Evolutionary conservation across 2,113 vertebrate species (phyloP).

Genomic region (Procavia capensis): DNA sequence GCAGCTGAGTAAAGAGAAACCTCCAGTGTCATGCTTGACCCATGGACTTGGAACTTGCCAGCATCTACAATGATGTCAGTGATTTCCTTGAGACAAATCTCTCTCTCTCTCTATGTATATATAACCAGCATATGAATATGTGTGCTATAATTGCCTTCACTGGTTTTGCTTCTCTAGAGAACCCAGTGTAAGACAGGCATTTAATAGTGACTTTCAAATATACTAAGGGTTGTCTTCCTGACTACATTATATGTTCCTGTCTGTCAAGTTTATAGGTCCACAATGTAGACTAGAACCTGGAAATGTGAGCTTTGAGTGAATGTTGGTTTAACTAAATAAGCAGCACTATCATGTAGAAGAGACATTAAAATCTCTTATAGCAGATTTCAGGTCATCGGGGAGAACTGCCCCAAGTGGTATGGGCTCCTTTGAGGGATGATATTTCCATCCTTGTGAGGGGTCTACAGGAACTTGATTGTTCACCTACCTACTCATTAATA

Average conservation of each 20-base stretch:
- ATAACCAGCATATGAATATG: no score
- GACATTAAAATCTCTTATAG: not conserved
- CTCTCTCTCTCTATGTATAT: no score
- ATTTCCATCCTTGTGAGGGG: not conserved
- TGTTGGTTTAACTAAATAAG: not conserved
- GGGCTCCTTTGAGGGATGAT: not conserved
- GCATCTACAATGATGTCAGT: no score
- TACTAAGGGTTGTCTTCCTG: constrained; percentile 6
- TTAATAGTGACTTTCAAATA: not conserved
- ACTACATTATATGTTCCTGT: not conserved
- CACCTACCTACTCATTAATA: not conserved
- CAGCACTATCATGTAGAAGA: not conserved
- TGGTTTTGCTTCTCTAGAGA: no score
- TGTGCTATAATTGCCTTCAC: no score
- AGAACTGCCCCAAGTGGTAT: not conserved
- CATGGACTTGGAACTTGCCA: no score
- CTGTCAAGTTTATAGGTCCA: not conserved
- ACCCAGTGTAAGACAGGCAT: not conserved
- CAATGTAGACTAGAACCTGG: not conserved
- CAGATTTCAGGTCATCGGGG: not conserved
- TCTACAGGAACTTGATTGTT: not conserved
- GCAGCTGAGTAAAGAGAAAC: no score
- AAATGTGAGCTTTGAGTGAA: not conserved
- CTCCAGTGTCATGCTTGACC: no score
- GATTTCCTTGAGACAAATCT: no score